Conservation (phyloP, 2,113 vertebrate species). For the Atractosteus spatula region DNA sequence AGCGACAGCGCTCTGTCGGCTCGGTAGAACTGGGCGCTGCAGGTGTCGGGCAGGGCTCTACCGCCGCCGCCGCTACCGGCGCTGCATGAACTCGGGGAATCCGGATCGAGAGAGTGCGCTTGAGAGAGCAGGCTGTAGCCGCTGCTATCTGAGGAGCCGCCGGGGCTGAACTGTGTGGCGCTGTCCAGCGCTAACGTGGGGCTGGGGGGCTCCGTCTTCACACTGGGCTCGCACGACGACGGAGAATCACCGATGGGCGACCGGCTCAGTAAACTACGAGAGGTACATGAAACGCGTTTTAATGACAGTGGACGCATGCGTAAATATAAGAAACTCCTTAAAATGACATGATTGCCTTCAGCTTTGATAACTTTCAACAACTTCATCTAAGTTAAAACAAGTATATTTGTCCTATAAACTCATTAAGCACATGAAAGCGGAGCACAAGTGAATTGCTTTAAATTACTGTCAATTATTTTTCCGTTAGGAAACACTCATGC, state of each 20-base stretch:
- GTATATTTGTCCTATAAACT: too few species aligned
- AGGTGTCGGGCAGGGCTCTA: conserved; percentile 11
- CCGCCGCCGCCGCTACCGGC: conserved; percentile 36
- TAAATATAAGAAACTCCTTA: too few species aligned
- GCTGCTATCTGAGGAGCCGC: conserved; percentile 52
- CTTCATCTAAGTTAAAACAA: too few species aligned
- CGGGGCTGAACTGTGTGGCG: conserved; percentile 42
- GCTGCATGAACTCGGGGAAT: conserved; percentile 43
- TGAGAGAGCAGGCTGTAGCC: conserved; percentile 49
- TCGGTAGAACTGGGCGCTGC: conserved; percentile 20
- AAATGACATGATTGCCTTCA: too few species aligned
- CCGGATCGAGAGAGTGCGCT: conserved; percentile 35
- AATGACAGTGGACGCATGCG: too few species aligned
- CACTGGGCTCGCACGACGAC: conserved; percentile 33
- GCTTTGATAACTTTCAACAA: too few species aligned
- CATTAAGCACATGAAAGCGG: too few species aligned
- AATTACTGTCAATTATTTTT: too few species aligned
- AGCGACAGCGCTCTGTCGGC: conserved; percentile 27
- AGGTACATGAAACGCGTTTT: too few species aligned
- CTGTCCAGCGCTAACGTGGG: conserved; percentile 38
- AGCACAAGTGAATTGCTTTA: too few species aligned
- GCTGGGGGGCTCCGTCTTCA: conserved; percentile 44
- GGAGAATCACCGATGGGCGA: conserved; percentile 40
- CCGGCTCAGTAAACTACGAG: too few species aligned
- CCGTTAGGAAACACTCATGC: too few species aligned